Conservation (phyloP, 2,888 invertebrate species). For the Leuctra nigra region DNA sequence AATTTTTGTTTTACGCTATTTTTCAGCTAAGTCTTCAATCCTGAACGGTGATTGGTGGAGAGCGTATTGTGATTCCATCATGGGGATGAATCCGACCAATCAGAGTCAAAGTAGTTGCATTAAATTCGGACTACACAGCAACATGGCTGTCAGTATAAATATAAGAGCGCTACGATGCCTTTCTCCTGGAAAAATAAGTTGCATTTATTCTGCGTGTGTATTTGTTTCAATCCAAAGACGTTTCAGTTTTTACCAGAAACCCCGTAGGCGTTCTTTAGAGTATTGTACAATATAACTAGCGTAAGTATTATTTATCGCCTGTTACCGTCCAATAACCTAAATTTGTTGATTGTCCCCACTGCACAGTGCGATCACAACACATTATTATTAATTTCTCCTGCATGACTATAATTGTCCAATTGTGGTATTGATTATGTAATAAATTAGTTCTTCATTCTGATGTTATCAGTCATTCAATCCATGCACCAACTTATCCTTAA, state of each 20-base stretch:
- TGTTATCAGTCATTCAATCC: no score
- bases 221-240: neutral
- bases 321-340: no score
- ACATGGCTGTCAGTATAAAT: constrained; percentile 98
- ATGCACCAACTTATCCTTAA: no score
- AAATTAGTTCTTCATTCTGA: no score
- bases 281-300: no score
- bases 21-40: neutral
- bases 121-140: constrained; percentile 78
- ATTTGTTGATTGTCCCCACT: no score
- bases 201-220: neutral
- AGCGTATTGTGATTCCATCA: neutral
- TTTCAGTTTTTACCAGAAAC: constrained; percentile 1
- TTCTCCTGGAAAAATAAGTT: constrained; percentile 62
- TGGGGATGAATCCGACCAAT: constrained; percentile 21
- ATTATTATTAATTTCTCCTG: no score
- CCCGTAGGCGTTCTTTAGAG: no score
- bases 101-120: constrained; percentile 41
- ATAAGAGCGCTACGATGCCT: constrained; percentile 79
- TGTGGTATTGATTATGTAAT: no score
- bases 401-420: no score
- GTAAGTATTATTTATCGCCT: no score
- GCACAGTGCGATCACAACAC: no score
- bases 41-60: neutral
- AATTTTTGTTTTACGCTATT: neutral